These are phyloP conservation scores for Schizaphis graminum DNA, from an alignment of 2,888 invertebrate genomes.

Conservation along the genomic window DNA sequence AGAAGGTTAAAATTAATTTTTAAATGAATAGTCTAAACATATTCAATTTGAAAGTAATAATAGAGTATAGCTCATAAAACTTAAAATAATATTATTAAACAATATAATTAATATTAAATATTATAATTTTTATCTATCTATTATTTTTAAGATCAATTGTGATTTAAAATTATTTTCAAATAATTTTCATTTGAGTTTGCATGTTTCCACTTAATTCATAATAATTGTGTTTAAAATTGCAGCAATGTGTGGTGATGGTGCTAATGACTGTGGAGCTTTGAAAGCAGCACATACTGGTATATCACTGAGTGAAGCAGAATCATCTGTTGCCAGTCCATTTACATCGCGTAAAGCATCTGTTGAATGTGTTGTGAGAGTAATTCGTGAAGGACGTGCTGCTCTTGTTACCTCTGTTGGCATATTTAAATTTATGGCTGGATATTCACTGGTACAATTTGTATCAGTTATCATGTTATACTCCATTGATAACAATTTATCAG, in stretches of 20 bases:
- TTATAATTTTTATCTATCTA: neutral
- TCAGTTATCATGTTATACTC: slow-evolving; percentile 92
- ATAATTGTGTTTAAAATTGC: slow-evolving; percentile 68
- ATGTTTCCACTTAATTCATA: neutral
- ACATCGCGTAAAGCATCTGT: slow-evolving; percentile 90
- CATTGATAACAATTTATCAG: slow-evolving; percentile 89
- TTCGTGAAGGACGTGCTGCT: slow-evolving; percentile 89
- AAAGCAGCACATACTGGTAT: slow-evolving; percentile 95
- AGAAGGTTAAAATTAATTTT: neutral
- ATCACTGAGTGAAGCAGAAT: slow-evolving; percentile 91
- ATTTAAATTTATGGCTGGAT: slow-evolving; percentile 98
- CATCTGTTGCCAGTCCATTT: slow-evolving; percentile 94
- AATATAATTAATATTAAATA: neutral
- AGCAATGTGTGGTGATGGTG: slow-evolving; percentile 98
- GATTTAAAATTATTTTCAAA: neutral
- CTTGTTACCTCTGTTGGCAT: slow-evolving; percentile 96
- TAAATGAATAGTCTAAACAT: neutral
- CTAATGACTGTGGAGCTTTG: slow-evolving; percentile 95
- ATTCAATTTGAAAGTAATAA: neutral
- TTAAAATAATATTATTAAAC: neutral
- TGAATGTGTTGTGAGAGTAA: slow-evolving; percentile 84
- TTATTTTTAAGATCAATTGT: neutral
- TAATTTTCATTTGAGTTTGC: neutral
- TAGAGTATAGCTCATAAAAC: neutral
- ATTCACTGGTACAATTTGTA: slow-evolving; percentile 92